A percentile compares a stretch with the other conserved stretches of the same genome.
Conservation (phyloP, 1,140 invertebrate genomes). For the Nebria ingens region DNA sequence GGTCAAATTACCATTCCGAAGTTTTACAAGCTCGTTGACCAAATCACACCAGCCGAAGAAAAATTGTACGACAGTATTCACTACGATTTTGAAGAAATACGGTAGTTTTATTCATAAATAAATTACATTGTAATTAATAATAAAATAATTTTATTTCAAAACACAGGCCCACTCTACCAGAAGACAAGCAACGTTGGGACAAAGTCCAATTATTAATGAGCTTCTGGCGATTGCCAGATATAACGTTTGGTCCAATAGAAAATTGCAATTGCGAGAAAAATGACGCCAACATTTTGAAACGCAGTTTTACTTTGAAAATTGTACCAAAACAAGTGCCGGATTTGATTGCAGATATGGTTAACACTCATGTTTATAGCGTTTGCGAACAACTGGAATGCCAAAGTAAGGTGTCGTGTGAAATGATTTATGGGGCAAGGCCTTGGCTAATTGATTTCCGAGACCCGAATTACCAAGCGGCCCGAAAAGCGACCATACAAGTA, state of each 20-base stretch:
- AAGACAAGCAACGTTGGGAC: constrained; percentile 26
- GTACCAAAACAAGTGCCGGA: constrained; percentile 29
- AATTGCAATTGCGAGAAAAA: constrained; percentile 29
- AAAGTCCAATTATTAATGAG: constrained; percentile 31
- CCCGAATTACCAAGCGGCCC: constrained; percentile 27
- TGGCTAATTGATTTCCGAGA: constrained; percentile 28
- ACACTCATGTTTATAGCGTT: constrained; percentile 22
- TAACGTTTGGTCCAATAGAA: constrained; percentile 24
- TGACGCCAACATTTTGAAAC: constrained; percentile 24
- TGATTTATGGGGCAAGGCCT: constrained; percentile 21
- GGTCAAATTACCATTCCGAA: constrained; percentile 25
- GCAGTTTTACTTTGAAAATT: constrained; percentile 29
- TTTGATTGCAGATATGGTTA: constrained; percentile 17
- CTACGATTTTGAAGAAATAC: constrained; percentile 26
- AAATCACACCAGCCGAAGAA: constrained; percentile 33
- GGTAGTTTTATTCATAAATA: constrained; percentile 17
- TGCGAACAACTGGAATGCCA: constrained; percentile 24
- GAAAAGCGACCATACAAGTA: constrained; percentile 30
- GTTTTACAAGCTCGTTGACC: constrained; percentile 27
- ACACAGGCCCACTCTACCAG: constrained; percentile 18
- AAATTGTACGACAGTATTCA: constrained; percentile 30
- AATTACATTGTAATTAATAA: neutral
- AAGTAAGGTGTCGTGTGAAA: constrained; percentile 24
- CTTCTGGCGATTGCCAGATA: constrained; percentile 29
- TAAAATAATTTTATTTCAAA: neutral